These are phyloP conservation scores for Capitella teleta DNA, from an alignment of 1,140 invertebrate species.

Conservation along the genomic window DNA sequence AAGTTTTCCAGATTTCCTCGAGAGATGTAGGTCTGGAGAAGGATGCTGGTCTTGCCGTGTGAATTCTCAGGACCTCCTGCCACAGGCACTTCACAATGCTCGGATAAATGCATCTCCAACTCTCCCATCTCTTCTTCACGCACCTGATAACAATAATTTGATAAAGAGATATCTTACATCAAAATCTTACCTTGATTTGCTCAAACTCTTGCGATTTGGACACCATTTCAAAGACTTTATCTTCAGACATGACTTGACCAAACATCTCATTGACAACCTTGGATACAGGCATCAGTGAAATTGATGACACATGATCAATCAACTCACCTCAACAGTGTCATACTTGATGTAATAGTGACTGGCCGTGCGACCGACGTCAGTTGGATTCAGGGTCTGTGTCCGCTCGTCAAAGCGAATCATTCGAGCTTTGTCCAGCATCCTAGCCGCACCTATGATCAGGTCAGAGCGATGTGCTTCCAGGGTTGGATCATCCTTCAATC, in stretches of 20 bases:
- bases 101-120: conserved; percentile 59
- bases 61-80: conserved; percentile 71
- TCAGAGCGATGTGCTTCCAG: conserved; percentile 61
- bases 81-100: conserved; percentile 64
- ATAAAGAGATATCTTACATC: background rate
- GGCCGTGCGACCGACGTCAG: conserved; percentile 84
- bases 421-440: conserved; percentile 74
- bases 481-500: conserved; percentile 63
- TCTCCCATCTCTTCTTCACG: conserved; percentile 90
- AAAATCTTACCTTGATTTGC: conserved; percentile 71
- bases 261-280: conserved; percentile 47
- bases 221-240: conserved; percentile 76
- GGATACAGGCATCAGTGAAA: background rate
- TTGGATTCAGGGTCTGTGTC: conserved; percentile 67
- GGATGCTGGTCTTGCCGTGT: conserved; percentile 88
- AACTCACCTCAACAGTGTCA: conserved; percentile 73
- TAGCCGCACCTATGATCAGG: conserved; percentile 67
- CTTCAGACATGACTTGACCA: conserved; percentile 69
- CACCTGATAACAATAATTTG: conserved; percentile 47
- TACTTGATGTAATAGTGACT: conserved; percentile 97
- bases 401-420: conserved; percentile 86
- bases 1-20: conserved; percentile 67
- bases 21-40: conserved; percentile 85
- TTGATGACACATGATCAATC: conserved; percentile 56
- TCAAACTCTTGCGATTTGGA: conserved; percentile 87